Evolutionary conservation across 2,888 invertebrate species (phyloP), one percentile per base, ranked within the genome.

Genomic region (Lepidocyrtinus sp.): DNA sequence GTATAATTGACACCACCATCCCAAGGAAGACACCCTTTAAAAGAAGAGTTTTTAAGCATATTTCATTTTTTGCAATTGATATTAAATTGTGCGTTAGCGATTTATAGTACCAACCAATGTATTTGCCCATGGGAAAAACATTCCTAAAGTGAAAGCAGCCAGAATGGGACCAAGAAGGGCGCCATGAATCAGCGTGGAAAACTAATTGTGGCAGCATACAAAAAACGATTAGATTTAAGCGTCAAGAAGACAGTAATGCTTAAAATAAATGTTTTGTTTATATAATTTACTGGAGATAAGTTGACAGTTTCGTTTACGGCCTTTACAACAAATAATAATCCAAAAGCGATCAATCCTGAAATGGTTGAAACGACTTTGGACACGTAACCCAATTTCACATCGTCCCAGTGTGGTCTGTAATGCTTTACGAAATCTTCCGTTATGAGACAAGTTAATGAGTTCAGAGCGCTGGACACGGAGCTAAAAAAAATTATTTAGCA

Each of bases 381-480:
- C 86, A 93, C 91, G 55, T 91, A 88, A 0, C 96, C 96, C 27
- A 95, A 96, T n/a, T 73, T 72, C 12, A 55, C 73, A 46, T 83
- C 83, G n/a, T 62, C 26, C 67, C 81, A 64, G 1, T 71, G 21
- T 0, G 83, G 83, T 7, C 68, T 17, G 17, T 64, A 67, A 0
- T 63, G n/a, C 19, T 94, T 93, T 26, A 91, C 91, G 72, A 97
- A 91, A 89, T 98, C 98, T 89, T 96, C 94, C 87, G 96, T 93
- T 0, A 96, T 94, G 24, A 97, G 94, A 0, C 97, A 97, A 0
- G 97, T 94, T 83, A 98, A 89, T 0, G 97, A 97, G 88, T 97
- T 98, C 76, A 98, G 89, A 0, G 97, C 97, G 19, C 97, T 95
- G 0, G 98, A 98, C 3, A 98, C 96, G 3, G 98, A 97, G 87